Percentiles rank a stretch among this genome's conserved stretches.
Conservation (phyloP, 1,140 invertebrate genomes). For the Drosophila ambigua region DNA sequence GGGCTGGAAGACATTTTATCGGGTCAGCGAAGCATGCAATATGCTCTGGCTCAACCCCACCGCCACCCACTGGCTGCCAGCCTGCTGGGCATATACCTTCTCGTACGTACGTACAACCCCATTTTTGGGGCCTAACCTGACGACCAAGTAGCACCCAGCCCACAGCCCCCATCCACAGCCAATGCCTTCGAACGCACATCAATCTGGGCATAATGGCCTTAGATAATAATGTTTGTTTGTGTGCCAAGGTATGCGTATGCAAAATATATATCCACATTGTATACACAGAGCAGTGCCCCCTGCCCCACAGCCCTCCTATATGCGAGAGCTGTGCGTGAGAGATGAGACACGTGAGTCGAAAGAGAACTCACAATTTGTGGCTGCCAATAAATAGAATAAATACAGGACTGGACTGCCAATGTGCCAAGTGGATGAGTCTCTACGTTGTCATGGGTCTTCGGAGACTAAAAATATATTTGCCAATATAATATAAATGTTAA, state of each 20-base stretch:
- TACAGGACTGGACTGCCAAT: too few relatives aligned
- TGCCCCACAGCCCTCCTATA: too few relatives aligned
- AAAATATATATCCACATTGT: constrained; percentile 56
- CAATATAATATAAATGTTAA: too few relatives aligned
- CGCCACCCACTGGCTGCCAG: too few relatives aligned
- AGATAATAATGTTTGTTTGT: constrained; percentile 77
- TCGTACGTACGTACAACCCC: background rate
- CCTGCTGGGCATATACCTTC: too few relatives aligned
- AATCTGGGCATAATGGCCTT: constrained; percentile 72
- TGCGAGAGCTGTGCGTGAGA: background rate
- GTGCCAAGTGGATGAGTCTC: too few relatives aligned
- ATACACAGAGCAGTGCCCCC: constrained; percentile 5
- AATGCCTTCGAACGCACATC: constrained; percentile 58
- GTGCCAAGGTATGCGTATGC: constrained; percentile 68
- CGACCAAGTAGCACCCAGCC: too few relatives aligned
- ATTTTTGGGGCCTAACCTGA: constrained; percentile 11
- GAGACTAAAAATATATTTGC: too few relatives aligned
- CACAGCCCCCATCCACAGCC: background rate
- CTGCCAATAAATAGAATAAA: too few relatives aligned
- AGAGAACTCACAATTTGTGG: too few relatives aligned
- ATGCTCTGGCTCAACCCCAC: background rate
- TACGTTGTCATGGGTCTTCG: too few relatives aligned
- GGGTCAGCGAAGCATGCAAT: constrained; percentile 66
- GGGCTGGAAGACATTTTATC: constrained; percentile 41
- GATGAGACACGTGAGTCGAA: background rate